These are phyloP conservation scores for Anas georgica DNA, from an alignment of 2,797 vertebrate species.

Conservation along the genomic window DNA sequence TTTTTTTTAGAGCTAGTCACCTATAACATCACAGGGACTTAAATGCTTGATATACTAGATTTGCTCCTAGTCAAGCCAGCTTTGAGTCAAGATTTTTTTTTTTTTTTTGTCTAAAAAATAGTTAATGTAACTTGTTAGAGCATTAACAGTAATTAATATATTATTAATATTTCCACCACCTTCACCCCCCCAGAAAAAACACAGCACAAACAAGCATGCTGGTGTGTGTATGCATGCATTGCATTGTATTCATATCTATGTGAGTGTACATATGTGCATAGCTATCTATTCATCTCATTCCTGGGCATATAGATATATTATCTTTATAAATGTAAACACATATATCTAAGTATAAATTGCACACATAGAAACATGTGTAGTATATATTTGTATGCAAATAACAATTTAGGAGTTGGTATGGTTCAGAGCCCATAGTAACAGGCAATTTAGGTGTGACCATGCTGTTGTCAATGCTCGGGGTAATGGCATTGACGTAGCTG, in stretches of 20 bases:
- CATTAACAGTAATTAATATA: not conserved
- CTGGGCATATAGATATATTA: not conserved
- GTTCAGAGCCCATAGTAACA: not conserved
- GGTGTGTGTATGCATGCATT: no score
- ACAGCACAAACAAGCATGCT: not conserved
- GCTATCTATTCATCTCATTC: not conserved
- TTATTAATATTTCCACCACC: not conserved
- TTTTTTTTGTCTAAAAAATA: not conserved
- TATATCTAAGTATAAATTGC: not conserved
- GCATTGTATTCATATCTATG: not conserved
- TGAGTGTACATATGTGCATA: not conserved
- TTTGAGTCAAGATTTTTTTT: not conserved
- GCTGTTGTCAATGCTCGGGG: not conserved
- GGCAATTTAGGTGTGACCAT: not conserved
- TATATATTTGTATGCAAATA: not conserved
- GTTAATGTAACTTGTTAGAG: not conserved
- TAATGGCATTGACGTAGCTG: not conserved
- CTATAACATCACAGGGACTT: not conserved
- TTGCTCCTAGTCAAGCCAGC: not conserved
- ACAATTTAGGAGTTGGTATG: not conserved
- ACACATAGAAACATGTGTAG: not conserved
- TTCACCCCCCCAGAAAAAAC: not conserved
- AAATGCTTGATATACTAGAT: not conserved
- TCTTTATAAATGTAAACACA: not conserved
- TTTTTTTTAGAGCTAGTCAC: not conserved